A percentile compares a stretch with the other conserved stretches of the same genome.
Conservation (phyloP, 2,113 vertebrate genomes). For the Actenoides hombroni region DNA sequence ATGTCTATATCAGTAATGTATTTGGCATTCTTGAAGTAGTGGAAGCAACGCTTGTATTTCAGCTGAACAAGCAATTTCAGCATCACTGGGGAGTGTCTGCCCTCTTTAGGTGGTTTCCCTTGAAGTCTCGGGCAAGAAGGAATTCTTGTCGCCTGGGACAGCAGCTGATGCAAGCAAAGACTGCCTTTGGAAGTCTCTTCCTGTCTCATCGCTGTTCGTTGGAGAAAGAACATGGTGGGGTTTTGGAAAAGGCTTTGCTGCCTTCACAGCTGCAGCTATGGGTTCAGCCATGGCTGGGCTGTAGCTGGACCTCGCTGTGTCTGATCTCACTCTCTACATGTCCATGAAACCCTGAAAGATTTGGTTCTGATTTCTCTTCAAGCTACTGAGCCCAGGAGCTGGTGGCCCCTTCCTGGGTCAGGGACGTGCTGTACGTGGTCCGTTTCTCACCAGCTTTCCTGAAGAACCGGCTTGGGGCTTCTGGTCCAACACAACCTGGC, state of each 20-base stretch:
- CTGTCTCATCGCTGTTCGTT: background rate
- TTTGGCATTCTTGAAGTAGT: background rate
- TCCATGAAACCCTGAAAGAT: background rate
- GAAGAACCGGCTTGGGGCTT: fast-evolving
- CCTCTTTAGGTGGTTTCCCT: conserved; percentile 53
- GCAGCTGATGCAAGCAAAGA: background rate
- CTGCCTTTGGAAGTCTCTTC: background rate
- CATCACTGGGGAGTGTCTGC: conserved; percentile 28
- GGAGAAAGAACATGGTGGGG: background rate
- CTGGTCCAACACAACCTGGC: background rate
- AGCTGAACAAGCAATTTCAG: background rate
- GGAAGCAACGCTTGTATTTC: background rate
- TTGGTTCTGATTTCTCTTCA: background rate
- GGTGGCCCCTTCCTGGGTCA: background rate
- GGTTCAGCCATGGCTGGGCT: background rate
- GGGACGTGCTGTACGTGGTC: fast-evolving
- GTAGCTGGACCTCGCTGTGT: background rate
- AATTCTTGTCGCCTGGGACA: background rate
- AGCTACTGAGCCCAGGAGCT: background rate
- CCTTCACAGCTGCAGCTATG: background rate
- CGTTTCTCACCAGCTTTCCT: background rate
- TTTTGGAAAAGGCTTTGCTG: background rate
- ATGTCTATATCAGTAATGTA: background rate
- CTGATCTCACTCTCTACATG: fast-evolving
- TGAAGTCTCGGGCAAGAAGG: background rate